Base-by-base conservation (phyloP, 2,113 vertebrate genomes). In the Cairina moschata region DNA sequence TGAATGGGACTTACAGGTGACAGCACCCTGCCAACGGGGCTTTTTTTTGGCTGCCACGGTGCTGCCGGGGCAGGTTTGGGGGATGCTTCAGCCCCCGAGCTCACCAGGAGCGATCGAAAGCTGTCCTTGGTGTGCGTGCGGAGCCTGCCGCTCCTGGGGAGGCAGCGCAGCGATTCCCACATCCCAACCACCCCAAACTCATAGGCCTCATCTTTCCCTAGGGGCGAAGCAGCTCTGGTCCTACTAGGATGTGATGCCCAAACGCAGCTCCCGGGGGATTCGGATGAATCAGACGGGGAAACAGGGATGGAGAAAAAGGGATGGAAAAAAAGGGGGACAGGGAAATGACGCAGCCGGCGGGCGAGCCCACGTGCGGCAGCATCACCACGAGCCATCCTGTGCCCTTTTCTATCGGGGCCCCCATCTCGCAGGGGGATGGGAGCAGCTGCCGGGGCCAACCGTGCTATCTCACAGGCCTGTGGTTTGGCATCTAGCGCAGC, bases 381-480 rank as follows among this genome's bases (percentile, higher is more conserved):
- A 1, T 26, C 55, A 9, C 29, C 58, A 1, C 10, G 78, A 66
- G 54, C 78, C 7, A 1, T 82, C 76, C 38, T 15, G 3, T 2
- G 2, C 21, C 13, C 17, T 0, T 58, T 69, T 76, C 88, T 95
- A 68, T 92, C 93, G 7, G 46, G 11, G 34, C 67, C 50, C 79
- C 52, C 6, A 93, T 95, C 96, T 95, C 10, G 2, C 85, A 68
- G 86, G 83, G 91, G 96, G 95, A 66, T 90, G 96, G 85, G 90
- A 94, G 90, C 88, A 80, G 77, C 74, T 83, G 83, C 80, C 48
- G 62, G 81, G 73, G 69, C 52, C 2, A 21, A 20, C 29, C 67
- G 59, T 38, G 55, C 52, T 38, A 20, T 82, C 92, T 62, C 11
- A 15, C 20, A 58, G 26, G 52, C 72, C 95, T 96, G 96, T 44